Base-by-base conservation (phyloP, 2,797 vertebrate genomes). In the Crocodylus rhombifer region DNA sequence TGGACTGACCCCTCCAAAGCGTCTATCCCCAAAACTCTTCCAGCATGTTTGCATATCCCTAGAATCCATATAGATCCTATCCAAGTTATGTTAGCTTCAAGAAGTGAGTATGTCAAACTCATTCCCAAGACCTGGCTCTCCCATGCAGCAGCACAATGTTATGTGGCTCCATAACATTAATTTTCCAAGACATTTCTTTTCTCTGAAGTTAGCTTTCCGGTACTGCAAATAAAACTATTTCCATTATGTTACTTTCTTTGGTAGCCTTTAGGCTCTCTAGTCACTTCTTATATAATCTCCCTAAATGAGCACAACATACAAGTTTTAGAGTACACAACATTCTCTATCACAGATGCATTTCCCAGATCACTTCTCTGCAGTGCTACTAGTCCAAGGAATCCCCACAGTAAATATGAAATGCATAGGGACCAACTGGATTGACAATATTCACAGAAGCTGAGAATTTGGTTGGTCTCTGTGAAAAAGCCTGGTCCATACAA, bases 151-250 rank as follows among this genome's bases (percentile, higher is more conserved):
- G 25, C 42, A 75, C 51, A 75, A 11, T 76, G 74, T 9, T 76
- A 28, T 11, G 56, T 6, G 8, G 16, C 28, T 12, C 74, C 55
- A 62, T n/a, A 62, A 83, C 63, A 80, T 58, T 0, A 3, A 33
- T 73, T 85, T 86, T 88, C 64, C 82, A 95, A 94, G 77, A 77
- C 78, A 87, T 60, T 91, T 87, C 87, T 86, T 64, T 89, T 55
- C 88, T 80, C 77, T 69, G 75, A 63, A 89, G 61, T 76, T 76
- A 84, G 78, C 69, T 64, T 56, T 62, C 79, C 74, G 82, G 61
- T 92, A 57, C 83, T 56, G 67, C 81, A 82, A 91, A 77, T 36
- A 86, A 60, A 51, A 62, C 26, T 14, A 1, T 58, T 6, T 64
- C 73, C 85, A 87, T 4, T 2, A 76, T 76, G 71, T 56, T 69